Evolutionary conservation across 2,888 invertebrate species (phyloP).

Genomic region (Dilophus febrilis): DNA sequence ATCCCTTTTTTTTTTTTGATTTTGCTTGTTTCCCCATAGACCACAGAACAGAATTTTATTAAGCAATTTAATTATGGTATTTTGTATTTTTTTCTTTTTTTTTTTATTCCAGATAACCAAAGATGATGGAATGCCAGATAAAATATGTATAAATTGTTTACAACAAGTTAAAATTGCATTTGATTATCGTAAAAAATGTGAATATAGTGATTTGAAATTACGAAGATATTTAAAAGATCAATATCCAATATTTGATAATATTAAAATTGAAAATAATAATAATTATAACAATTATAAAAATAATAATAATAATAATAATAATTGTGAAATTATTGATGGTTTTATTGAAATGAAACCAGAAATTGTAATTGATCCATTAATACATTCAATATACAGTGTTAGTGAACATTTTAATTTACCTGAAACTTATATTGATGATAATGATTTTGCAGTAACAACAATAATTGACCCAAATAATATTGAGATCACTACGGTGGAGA

Average conservation of each 20-base stretch:
- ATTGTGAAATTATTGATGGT: neutral
- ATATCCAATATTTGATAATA: neutral
- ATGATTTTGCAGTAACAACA: neutral
- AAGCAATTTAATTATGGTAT: neutral
- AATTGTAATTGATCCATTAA: slow-evolving; percentile 6
- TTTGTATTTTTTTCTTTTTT: neutral
- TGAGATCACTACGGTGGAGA: neutral
- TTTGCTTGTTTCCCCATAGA: neutral
- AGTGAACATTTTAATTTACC: neutral
- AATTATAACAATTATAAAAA: neutral
- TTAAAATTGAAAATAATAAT: neutral
- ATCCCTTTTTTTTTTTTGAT: too few species aligned
- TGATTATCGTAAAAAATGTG: slow-evolving; percentile 8
- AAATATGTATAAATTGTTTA: slow-evolving; percentile 9
- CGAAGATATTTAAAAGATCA: slow-evolving; percentile 4
- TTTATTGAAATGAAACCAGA: slow-evolving; percentile 7
- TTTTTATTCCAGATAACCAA: slow-evolving; percentile 4
- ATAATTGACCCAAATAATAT: neutral
- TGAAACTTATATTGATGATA: slow-evolving; percentile 4
- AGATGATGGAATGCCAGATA: slow-evolving; percentile 10
- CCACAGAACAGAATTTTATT: too few species aligned
- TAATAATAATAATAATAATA: neutral
- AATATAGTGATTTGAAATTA: slow-evolving; percentile 9
- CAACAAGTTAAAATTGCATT: slow-evolving; percentile 7
- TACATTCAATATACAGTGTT: neutral